Base-by-base conservation (phyloP, 2,113 vertebrate genomes). In the Chaenogobius annularis region DNA sequence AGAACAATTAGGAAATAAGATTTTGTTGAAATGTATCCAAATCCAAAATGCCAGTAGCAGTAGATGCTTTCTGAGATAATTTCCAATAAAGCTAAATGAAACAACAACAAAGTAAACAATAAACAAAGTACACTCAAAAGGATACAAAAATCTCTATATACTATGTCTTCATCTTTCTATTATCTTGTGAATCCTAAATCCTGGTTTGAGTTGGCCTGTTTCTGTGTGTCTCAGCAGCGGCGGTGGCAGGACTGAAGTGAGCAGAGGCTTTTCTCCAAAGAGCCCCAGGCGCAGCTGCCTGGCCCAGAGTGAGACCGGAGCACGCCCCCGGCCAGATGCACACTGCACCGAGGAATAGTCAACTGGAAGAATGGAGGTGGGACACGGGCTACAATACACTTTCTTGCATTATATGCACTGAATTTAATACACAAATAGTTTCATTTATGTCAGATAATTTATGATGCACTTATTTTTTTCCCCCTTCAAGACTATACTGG, bases 251-350 rank as follows among this genome's bases (percentile, higher is more conserved):
- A 55, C 59, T 72, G 52, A 22, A 26, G 66, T 72, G 73, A 73
- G 75, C 69, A 69, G 78, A 79, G 40, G 70, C 62, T 68, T 80
- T 61, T 75, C 73, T 66, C 70, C 20, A 67, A 56, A 67, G 74
- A 78, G 72, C 82, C 75, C 56, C 40, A 55, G 80, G 54, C 83
- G 37, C 71, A 72, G 62, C 80, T 63, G 31, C 66, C 12, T 79
- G 7, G 73, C 71, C 68, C 68, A 56, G 70, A 81, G 75, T 74
- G 44, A 70, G 75, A 71, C 70, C 66, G 46, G 63, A 75, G 70
- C 71, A 6, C 80, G 78, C 80, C 68, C 68, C 59, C 5, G 73
- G 80, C 80, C 79, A 80, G 61, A 75, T 68, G 63, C 74, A 76
- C 59, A 56, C 61, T 50, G 26, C 37, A 52, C 46, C 66, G 31